Base-by-base conservation (phyloP, 2,888 invertebrate genomes). In the Drosophila melanosoma region DNA sequence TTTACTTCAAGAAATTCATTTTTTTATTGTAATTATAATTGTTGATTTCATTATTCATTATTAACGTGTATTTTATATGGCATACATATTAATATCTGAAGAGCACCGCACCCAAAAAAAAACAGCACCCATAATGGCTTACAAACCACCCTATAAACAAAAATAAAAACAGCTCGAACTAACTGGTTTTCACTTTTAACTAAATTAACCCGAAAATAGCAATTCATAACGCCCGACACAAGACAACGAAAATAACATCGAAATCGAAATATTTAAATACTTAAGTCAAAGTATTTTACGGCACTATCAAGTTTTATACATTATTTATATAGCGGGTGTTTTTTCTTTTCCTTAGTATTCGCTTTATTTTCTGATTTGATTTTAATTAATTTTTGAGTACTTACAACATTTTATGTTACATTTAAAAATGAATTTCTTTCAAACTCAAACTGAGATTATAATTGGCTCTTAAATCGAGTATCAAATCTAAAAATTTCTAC, bases 341-440 rank as follows among this genome's bases (percentile, higher is more conserved):
- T 32, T 3, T 15, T 62, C n/a, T 26, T 1, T 38, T 10, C 26
- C 15, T 26, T 57, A 42, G 63, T 42, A 10, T 20, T 64, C 56
- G 23, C 23, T 8, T 15, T 23, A 45, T 8, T 15, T 45, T 23
- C 45, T 15, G 8, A 45, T 45, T 45, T 45, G 8, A n/a, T 15
- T 23, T 23, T 17, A 1, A n/a, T 45, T 69, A 52, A 10, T 17
- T 36, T 60, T 56, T 70, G 38, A 38, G 26, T 57, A 26, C 51
- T 60, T 32, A 20, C 10, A 29, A 26, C 53, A 53, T 68, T 72
- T 81, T 74, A 70, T 48, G 49, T 89, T 84, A 73, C 83, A 88
- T 88, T 83, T 86, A 81, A 91, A 91, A 91, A 87, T 91, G 91
- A 87, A 87, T 87, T 87, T 87, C 91, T 91, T 88, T 78, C 87